Conservation (phyloP, 1,140 invertebrate species). For the Zaprionus vittiger region DNA sequence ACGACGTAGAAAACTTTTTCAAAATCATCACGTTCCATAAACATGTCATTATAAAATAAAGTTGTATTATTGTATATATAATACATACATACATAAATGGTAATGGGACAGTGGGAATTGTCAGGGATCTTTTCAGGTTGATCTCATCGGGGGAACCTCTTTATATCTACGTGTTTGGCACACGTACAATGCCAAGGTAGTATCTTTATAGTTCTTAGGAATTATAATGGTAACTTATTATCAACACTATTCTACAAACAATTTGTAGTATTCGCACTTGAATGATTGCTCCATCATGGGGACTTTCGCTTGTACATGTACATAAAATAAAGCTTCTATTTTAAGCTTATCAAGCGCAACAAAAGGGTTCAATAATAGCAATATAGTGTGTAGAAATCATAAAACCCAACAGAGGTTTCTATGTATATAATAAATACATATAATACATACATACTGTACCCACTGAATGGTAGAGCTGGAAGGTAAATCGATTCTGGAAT, state of each 20-base stretch:
- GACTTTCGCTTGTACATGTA: not conserved
- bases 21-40: constrained; percentile 78
- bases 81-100: not conserved
- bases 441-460: no score
- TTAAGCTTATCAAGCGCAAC: not conserved
- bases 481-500: no score
- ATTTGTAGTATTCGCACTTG: not conserved
- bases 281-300: not conserved
- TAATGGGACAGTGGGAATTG: not conserved
- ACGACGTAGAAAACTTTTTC: constrained; percentile 38
- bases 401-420: no score
- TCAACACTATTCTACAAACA: not conserved
- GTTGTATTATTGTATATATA: constrained; percentile 12
- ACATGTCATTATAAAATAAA: constrained; percentile 47
- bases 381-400: no score
- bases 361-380: not conserved
- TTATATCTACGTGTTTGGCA: not conserved
- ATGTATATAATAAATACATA: no score
- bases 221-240: not conserved
- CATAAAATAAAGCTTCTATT: constrained; percentile 5
- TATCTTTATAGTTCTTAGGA: not conserved
- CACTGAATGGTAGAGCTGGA: no score
- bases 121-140: not conserved
- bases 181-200: not conserved
- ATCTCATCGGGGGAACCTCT: not conserved